phyloP scores from a whole-genome alignment of 37 sponge, comb jelly and placozoan genomes.

The Cladorhizidae sp. region DNA sequence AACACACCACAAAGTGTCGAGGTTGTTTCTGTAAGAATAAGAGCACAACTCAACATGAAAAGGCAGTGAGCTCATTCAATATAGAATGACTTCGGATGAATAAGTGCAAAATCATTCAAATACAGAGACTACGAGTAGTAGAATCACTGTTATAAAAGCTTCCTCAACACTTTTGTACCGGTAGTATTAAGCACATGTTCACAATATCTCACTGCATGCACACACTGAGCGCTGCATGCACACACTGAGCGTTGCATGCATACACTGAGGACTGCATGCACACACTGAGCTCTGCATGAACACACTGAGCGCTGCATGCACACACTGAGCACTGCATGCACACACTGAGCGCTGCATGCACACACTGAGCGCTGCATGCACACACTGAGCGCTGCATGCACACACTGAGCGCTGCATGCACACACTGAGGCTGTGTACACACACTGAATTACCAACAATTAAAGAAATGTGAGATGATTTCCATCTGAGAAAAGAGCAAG shows the following conservation, averaged over 20 bases:
- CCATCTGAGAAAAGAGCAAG: not conserved
- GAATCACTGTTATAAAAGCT: not conserved
- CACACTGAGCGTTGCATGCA: too few species aligned
- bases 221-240: too few species aligned
- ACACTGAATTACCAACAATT: not conserved
- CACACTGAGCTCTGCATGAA: too few species aligned
- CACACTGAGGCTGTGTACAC: not conserved
- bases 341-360: not conserved
- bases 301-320: too few species aligned
- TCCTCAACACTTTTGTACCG: not conserved
- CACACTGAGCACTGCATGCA: not conserved
- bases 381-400: too few species aligned
- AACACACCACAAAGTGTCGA: slow-evolving; percentile 5
- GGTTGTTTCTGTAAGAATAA: slow-evolving; percentile 9
- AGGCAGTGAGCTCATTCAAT: not conserved
- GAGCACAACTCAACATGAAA: not conserved
- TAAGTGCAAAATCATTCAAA: slow-evolving; percentile 5
- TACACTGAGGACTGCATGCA: too few species aligned
- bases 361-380: too few species aligned
- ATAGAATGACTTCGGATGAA: not conserved
- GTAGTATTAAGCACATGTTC: not conserved
- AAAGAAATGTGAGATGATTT: not conserved
- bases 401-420: too few species aligned
- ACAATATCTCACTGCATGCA: too few species aligned
- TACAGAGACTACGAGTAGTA: not conserved